These are phyloP conservation scores for Limanda limanda DNA, from an alignment of 2,113 vertebrate species.

Conservation along the genomic window DNA sequence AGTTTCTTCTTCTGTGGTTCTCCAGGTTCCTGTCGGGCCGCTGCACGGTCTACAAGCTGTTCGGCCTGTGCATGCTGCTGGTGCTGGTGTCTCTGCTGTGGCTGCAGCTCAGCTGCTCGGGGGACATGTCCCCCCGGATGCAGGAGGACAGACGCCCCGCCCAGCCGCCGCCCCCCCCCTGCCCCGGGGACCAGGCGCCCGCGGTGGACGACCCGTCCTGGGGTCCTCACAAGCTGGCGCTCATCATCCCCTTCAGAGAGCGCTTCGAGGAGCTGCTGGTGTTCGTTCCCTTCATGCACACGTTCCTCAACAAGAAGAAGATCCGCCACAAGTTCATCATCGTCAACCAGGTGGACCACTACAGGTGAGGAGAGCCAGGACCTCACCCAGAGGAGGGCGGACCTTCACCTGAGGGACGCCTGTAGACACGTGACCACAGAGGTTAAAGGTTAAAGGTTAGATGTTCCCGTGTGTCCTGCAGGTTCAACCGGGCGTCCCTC, in stretches of 20 bases:
- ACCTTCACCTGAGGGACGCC: no score
- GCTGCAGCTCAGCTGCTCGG: conserved; percentile 95
- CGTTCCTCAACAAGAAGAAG: conserved; percentile 91
- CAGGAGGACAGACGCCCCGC: conserved; percentile 29
- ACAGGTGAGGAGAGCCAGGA: conserved; percentile 82
- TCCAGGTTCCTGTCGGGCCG: conserved; percentile 75
- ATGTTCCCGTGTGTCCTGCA: conserved; percentile 52
- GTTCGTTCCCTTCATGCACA: conserved; percentile 95
- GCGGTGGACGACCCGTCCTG: conserved; percentile 84
- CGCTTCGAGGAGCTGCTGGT: conserved; percentile 95
- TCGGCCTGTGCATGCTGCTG: conserved; percentile 86
- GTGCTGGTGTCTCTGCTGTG: conserved; percentile 90
- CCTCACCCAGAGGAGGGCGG: background rate
- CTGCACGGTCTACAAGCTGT: conserved; percentile 83
- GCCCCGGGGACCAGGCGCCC: conserved; percentile 70
- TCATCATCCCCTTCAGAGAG: conserved; percentile 94
- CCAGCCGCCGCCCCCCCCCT: conserved; percentile 65
- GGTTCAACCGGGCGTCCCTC: conserved; percentile 95
- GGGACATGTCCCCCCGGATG: conserved; percentile 71
- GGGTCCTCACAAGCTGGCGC: conserved; percentile 92
- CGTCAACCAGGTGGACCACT: conserved; percentile 96
- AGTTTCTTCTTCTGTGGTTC: background rate
- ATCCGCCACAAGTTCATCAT: conserved; percentile 92
- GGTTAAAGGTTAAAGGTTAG: no score
- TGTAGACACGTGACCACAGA: background rate